These are phyloP conservation scores for Standfussiana lucernea DNA, from an alignment of 2,888 invertebrate genomes.

Conservation along the genomic window DNA sequence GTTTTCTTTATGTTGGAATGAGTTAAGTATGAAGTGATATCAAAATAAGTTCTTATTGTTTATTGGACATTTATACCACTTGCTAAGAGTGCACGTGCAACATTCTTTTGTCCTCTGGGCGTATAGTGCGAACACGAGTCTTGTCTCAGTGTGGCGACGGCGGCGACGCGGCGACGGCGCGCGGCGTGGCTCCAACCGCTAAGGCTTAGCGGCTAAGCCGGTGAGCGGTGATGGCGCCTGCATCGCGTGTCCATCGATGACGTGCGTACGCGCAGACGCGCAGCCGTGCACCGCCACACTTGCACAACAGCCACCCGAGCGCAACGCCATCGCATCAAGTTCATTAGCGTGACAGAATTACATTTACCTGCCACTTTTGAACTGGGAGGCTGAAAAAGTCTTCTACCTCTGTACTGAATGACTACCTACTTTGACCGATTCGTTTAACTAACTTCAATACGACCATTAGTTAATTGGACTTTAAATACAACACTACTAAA, in stretches of 20 bases:
- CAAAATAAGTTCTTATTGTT: slow-evolving; percentile 10
- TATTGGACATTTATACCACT: background rate
- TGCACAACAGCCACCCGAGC: slow-evolving; percentile 55
- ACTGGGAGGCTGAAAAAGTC: slow-evolving; percentile 7
- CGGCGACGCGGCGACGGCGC: too few species aligned
- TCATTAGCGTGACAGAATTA: slow-evolving; percentile 57
- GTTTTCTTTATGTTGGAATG: slow-evolving; percentile 1
- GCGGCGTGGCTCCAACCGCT: slow-evolving; percentile 6
- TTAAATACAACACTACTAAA: too few species aligned
- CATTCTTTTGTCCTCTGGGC: background rate
- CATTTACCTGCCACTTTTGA: slow-evolving; percentile 35
- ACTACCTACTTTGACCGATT: background rate
- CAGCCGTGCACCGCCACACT: slow-evolving; percentile 45
- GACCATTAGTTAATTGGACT: background rate
- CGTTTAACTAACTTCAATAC: background rate
- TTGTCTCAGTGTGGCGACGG: background rate
- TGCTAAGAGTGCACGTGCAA: slow-evolving; percentile 1
- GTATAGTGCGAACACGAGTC: background rate
- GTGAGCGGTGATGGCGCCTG: slow-evolving; percentile 49
- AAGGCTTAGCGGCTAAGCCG: too few species aligned
- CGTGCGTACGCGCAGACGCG: slow-evolving; percentile 50
- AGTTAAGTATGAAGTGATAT: background rate
- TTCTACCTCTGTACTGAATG: background rate
- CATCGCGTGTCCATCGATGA: slow-evolving; percentile 55
- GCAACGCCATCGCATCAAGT: slow-evolving; percentile 52